Evolutionary conservation across 92 coral and sea anemone genomes (phyloP).

Genomic region (Micromussa lordhowensis): DNA sequence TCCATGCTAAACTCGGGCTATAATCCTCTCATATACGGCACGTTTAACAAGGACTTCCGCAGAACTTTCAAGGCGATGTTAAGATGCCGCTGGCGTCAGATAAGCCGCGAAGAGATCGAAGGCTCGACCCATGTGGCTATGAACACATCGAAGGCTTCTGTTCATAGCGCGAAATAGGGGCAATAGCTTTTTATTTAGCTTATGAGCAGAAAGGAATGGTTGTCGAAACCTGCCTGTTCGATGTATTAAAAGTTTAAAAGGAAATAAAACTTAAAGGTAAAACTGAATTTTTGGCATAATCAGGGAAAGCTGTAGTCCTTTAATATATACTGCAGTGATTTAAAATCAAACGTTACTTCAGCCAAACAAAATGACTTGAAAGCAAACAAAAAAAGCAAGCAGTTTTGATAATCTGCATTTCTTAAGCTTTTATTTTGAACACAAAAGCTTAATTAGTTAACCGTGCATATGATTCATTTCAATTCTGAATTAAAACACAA

Average conservation of each 20-base stretch:
- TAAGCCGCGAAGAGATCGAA: slow-evolving; percentile 41
- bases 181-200: not conserved
- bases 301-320: not conserved
- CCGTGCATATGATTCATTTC: not conserved
- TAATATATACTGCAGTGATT: no score
- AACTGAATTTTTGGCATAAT: not conserved
- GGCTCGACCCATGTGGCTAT: slow-evolving; percentile 15
- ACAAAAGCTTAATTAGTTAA: slow-evolving; percentile 21
- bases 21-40: slow-evolving; percentile 86
- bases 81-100: slow-evolving; percentile 62
- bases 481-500: not conserved
- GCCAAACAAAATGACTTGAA: not conserved
- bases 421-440: not conserved
- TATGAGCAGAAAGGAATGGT: not conserved
- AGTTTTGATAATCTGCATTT: not conserved
- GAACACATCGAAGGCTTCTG: not conserved
- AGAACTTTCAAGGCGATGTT: slow-evolving; percentile 74
- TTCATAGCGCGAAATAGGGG: not conserved
- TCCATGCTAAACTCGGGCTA: slow-evolving; percentile 84
- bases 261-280: not conserved
- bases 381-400: not conserved
- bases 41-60: slow-evolving; percentile 77
- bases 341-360: no score
- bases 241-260: not conserved
- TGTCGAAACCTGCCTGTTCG: not conserved